A percentile compares a stretch with the other conserved stretches of the same genome.
phyloP scores from a whole-genome alignment of 2,888 invertebrate species.

The Anthrax anthrax region DNA sequence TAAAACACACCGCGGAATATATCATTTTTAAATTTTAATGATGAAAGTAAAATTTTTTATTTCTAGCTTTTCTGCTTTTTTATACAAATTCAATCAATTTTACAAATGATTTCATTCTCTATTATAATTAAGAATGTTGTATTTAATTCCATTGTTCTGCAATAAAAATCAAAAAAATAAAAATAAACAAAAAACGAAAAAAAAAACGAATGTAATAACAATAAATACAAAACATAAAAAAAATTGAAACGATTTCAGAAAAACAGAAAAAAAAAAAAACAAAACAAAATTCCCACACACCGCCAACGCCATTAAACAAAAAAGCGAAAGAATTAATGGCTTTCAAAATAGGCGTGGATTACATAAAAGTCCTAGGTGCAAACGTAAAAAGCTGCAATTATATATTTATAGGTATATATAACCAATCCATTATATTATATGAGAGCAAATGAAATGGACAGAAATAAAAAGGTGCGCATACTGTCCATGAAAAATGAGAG shows the following conservation, averaged over 20 bases:
- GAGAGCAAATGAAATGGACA: constrained; percentile 11
- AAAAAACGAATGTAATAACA: background rate
- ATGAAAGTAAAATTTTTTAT: background rate
- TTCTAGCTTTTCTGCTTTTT: background rate
- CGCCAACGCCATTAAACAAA: background rate
- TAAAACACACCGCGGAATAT: background rate
- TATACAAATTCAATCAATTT: background rate
- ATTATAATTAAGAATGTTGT: background rate
- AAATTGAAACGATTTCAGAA: too few relatives aligned
- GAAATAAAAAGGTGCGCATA: constrained; percentile 11
- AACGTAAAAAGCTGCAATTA: constrained; percentile 12
- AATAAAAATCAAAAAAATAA: background rate
- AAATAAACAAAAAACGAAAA: background rate
- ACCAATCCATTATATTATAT: too few relatives aligned
- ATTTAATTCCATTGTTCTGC: background rate
- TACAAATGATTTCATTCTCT: background rate
- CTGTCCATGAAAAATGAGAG: background rate
- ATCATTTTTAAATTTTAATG: too few relatives aligned
- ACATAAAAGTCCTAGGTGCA: constrained; percentile 13
- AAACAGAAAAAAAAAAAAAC: background rate
- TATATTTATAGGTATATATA: too few relatives aligned
- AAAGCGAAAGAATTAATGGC: background rate
- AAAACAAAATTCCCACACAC: background rate
- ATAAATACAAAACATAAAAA: background rate
- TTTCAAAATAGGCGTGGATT: constrained; percentile 15